Conservation (phyloP, 1,140 invertebrate species). For the Drosophila guanche region DNA sequence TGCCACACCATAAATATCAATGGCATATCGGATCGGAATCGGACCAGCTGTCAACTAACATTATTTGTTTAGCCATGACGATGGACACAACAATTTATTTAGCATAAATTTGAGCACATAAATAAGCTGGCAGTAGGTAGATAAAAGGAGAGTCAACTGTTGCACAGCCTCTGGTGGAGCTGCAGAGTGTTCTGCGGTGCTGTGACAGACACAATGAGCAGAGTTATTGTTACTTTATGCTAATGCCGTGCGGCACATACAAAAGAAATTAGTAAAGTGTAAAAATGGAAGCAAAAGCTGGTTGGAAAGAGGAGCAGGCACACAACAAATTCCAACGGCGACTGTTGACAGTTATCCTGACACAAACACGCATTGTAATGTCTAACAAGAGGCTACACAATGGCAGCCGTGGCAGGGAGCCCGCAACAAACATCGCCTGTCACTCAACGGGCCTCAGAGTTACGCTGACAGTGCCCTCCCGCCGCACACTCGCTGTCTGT, state of each 20-base stretch:
- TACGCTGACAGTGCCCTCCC: slow-evolving; percentile 30
- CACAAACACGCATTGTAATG: slow-evolving; percentile 81
- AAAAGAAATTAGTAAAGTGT: slow-evolving; percentile 77
- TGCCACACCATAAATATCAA: slow-evolving; percentile 35
- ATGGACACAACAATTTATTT: slow-evolving; percentile 33
- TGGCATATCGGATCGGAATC: not conserved
- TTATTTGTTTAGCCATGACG: slow-evolving; percentile 28
- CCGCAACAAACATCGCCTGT: slow-evolving; percentile 52
- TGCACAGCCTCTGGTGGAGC: slow-evolving; percentile 28
- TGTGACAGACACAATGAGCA: slow-evolving; percentile 21
- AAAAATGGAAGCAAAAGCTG: slow-evolving; percentile 23
- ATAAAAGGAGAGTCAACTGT: slow-evolving; percentile 50
- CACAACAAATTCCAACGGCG: slow-evolving; percentile 48
- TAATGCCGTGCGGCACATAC: slow-evolving; percentile 54
- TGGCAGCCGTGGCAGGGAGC: slow-evolving; percentile 21
- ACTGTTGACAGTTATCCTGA: slow-evolving; percentile 81
- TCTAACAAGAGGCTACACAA: slow-evolving; percentile 75
- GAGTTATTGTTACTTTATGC: slow-evolving; percentile 68
- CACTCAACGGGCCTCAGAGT: slow-evolving; percentile 61
- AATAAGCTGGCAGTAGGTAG: slow-evolving; percentile 18
- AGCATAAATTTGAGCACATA: slow-evolving; percentile 23
- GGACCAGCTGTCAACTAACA: slow-evolving; percentile 35
- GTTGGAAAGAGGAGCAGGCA: not conserved
- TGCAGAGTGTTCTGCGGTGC: not conserved
- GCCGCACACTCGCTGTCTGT: slow-evolving; percentile 1